These are phyloP conservation scores for Centropyge bicolor DNA, from an alignment of 2,797 vertebrate species.

Conservation along the genomic window DNA sequence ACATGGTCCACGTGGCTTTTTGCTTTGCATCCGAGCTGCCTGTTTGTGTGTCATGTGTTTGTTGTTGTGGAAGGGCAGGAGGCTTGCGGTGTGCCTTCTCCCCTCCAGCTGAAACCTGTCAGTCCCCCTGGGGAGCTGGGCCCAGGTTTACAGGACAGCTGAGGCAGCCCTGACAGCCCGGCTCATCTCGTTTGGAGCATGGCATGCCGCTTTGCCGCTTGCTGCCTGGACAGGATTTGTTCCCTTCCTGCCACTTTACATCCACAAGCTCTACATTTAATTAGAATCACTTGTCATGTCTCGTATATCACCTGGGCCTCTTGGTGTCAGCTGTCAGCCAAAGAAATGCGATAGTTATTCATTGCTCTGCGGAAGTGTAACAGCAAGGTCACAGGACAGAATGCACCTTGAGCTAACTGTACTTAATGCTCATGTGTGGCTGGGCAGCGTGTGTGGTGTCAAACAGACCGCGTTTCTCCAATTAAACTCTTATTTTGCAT, in stretches of 20 bases:
- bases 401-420: slow-evolving; percentile 86
- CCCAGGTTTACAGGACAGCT: slow-evolving; percentile 83
- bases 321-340: slow-evolving; percentile 90
- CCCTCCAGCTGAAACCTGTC: slow-evolving; percentile 88
- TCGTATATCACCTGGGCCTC: slow-evolving; percentile 89
- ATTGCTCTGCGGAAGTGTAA: slow-evolving; percentile 84
- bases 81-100: slow-evolving; percentile 78
- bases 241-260: slow-evolving; percentile 90
- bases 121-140: slow-evolving; percentile 78
- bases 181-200: slow-evolving; percentile 83
- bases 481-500: slow-evolving; percentile 45
- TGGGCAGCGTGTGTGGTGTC: slow-evolving; percentile 35
- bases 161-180: slow-evolving; percentile 84
- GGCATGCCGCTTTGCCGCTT: slow-evolving; percentile 76
- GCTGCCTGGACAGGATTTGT: slow-evolving; percentile 85
- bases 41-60: slow-evolving; percentile 80
- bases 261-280: slow-evolving; percentile 88
- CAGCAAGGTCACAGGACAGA: slow-evolving; percentile 87
- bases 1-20: slow-evolving; percentile 70
- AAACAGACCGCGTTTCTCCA: slow-evolving; percentile 24
- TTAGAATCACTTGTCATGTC: slow-evolving; percentile 91
- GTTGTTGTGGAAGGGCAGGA: slow-evolving; percentile 81
- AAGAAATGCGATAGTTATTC: slow-evolving; percentile 91
- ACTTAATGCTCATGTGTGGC: slow-evolving; percentile 68
- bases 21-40: slow-evolving; percentile 67